A percentile compares a stretch with the other conserved stretches of the same genome.
phyloP scores from a whole-genome alignment of 2,888 invertebrate species.

The Onthophagus sagittarius region DNA sequence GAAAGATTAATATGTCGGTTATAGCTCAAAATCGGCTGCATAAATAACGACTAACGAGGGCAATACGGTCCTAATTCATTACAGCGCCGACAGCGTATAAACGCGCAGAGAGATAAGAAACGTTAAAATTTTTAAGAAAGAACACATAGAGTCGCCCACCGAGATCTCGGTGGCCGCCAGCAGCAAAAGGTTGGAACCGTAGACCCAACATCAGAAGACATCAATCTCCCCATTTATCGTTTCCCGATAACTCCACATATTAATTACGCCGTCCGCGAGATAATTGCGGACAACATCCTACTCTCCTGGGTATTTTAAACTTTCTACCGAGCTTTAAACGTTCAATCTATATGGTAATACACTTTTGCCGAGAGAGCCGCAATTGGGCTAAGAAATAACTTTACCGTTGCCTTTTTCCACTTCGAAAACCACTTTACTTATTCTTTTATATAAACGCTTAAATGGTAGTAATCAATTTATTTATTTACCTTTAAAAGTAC shows the following conservation, averaged over 20 bases:
- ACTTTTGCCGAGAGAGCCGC: neutral
- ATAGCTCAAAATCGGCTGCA: neutral
- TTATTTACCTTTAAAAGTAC: no score
- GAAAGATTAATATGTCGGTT: neutral
- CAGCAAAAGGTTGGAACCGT: neutral
- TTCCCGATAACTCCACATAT: neutral
- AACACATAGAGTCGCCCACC: neutral
- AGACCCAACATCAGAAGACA: neutral
- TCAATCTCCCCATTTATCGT: neutral
- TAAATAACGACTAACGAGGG: neutral
- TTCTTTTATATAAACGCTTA: neutral
- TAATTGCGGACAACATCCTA: neutral
- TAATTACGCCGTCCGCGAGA: neutral
- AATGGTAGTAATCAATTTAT: neutral
- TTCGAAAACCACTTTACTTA: neutral
- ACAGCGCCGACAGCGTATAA: neutral
- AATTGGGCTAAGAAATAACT: neutral
- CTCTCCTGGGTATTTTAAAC: neutral
- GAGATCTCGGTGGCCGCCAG: neutral
- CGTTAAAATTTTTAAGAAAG: neutral
- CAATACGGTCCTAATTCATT: neutral
- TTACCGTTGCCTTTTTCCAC: neutral
- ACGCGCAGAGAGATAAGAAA: neutral
- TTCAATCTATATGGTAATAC: neutral
- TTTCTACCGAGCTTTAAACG: neutral